These are phyloP conservation scores for Spisula solida DNA, from an alignment of 2,888 invertebrate genomes.

Conservation along the genomic window DNA sequence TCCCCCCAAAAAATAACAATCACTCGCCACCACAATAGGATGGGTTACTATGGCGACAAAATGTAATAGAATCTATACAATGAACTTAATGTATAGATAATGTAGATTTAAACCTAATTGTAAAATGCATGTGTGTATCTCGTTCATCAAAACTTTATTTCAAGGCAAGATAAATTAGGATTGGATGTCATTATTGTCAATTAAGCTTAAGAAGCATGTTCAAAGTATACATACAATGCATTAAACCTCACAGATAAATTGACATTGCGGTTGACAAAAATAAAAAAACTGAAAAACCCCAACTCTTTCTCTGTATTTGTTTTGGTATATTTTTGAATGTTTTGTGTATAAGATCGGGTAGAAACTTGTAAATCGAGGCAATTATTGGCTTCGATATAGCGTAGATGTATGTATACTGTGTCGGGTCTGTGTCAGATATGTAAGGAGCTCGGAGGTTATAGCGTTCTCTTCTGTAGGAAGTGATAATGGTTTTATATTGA, in stretches of 20 bases:
- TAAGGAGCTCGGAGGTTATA: not conserved
- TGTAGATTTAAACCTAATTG: not conserved
- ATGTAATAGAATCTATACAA: not conserved
- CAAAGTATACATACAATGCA: not conserved
- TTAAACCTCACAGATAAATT: not conserved
- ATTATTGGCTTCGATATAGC: not conserved
- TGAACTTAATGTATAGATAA: not conserved
- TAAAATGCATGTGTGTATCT: slow-evolving; percentile 9
- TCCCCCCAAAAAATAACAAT: no score
- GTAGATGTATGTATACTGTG: not conserved
- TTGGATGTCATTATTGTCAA: not conserved
- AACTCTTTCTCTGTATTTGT: not conserved
- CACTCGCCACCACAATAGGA: not conserved
- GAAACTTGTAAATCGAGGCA: not conserved
- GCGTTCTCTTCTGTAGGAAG: not conserved
- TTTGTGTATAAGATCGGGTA: not conserved
- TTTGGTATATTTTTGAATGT: slow-evolving; percentile 2
- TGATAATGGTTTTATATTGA: slow-evolving; percentile 20
- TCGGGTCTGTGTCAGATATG: not conserved
- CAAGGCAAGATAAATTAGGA: not conserved
- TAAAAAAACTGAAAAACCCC: not conserved
- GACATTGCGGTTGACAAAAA: not conserved
- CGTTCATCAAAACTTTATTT: not conserved
- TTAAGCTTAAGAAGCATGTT: not conserved
- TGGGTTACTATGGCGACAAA: not conserved